Conservation (phyloP, 2,797 vertebrate species). For the Gymnopithys bicolor region DNA sequence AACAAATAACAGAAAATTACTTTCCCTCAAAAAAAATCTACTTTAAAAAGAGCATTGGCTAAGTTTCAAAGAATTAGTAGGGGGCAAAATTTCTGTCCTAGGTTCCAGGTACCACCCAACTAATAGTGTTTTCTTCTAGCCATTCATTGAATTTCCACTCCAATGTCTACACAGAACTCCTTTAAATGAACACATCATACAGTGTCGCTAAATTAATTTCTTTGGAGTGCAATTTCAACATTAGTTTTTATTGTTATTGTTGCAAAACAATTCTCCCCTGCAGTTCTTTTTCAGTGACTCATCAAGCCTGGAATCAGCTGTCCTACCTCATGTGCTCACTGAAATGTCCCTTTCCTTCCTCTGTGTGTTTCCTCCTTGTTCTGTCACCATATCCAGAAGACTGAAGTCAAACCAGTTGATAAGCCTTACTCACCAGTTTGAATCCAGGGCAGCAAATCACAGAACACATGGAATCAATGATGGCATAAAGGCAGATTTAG, state of each 20-base stretch:
- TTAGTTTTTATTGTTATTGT: neutral
- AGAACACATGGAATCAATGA: neutral
- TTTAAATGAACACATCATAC: neutral
- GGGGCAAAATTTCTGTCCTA: neutral
- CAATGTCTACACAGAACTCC: neutral
- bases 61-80: neutral
- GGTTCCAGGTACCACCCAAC: neutral
- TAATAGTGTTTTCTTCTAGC: neutral
- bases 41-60: neutral
- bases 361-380: neutral
- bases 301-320: neutral
- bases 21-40: neutral
- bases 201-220: neutral
- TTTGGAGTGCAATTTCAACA: neutral
- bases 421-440: neutral
- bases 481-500: neutral
- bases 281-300: neutral
- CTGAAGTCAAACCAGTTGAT: neutral
- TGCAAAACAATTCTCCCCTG: neutral
- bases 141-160: neutral
- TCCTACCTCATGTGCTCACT: neutral
- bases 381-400: neutral
- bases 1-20: neutral
- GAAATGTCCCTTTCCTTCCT: neutral
- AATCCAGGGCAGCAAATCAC: neutral